Percentiles rank a stretch among this genome's conserved stretches.
These are phyloP conservation scores for Agriopis aurantiaria DNA, from an alignment of 2,888 invertebrate species.

Conservation along the genomic window DNA sequence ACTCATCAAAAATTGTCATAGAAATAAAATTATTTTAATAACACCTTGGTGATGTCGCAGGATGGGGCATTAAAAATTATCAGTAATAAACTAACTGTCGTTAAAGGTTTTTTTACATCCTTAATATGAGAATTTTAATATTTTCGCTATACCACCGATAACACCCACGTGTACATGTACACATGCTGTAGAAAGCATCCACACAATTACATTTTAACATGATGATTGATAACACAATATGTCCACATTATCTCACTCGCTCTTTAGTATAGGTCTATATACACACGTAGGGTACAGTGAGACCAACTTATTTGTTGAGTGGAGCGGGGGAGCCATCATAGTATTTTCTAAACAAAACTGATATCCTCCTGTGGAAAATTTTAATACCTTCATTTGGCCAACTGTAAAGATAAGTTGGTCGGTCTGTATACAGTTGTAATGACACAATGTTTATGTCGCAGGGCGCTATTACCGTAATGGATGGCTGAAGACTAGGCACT, in stretches of 20 bases:
- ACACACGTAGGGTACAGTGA: not conserved
- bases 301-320: not conserved
- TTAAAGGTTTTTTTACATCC: not conserved
- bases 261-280: not conserved
- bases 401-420: not conserved
- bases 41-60: no score
- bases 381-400: not conserved
- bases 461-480: slow-evolving; percentile 31
- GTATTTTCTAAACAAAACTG: not conserved
- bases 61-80: no score
- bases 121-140: not conserved
- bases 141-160: not conserved
- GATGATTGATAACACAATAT: slow-evolving; percentile 5
- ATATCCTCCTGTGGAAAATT: not conserved
- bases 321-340: not conserved
- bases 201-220: not conserved
- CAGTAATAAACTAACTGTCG: not conserved
- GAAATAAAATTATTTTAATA: no score
- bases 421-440: slow-evolving; percentile 1
- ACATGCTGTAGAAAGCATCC: not conserved
- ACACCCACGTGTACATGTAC: not conserved
- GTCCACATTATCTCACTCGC: not conserved
- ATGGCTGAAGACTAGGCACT: slow-evolving; percentile 15
- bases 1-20: no score
- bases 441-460: slow-evolving; percentile 23